Conservation (phyloP, 2,888 invertebrate species). For the Drosophila anomalipes region DNA sequence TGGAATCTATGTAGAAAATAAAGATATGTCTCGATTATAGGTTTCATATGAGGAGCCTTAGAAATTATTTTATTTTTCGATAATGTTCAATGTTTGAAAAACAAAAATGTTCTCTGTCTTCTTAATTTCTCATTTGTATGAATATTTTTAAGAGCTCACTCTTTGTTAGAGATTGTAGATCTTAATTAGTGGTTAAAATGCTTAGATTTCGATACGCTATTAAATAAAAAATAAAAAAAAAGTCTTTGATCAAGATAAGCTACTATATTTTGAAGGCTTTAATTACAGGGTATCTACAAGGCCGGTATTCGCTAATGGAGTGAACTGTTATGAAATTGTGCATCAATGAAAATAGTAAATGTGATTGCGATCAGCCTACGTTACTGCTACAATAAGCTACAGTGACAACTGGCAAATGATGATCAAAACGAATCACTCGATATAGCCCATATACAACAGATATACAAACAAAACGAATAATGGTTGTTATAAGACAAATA, state of each 20-base stretch:
- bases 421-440: not conserved
- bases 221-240: too few species aligned
- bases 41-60: not conserved
- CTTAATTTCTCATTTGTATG: not conserved
- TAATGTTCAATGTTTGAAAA: not conserved
- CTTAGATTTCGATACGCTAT: too few species aligned
- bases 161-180: not conserved
- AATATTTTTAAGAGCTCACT: not conserved
- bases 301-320: not conserved
- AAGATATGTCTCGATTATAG: not conserved
- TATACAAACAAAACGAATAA: not conserved
- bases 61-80: not conserved
- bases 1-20: not conserved
- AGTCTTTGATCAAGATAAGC: too few species aligned
- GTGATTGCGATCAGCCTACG: not conserved
- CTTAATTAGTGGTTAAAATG: not conserved
- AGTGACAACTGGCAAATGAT: not conserved
- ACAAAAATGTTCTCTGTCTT: not conserved
- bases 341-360: constrained; percentile 5
- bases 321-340: not conserved
- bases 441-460: not conserved
- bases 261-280: not conserved
- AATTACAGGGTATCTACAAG: constrained; percentile 12
- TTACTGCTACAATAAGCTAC: constrained; percentile 1
- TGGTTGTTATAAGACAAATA: not conserved